Conservation (phyloP, 2,797 vertebrate species). For the Oreonectes daqikongensis region DNA sequence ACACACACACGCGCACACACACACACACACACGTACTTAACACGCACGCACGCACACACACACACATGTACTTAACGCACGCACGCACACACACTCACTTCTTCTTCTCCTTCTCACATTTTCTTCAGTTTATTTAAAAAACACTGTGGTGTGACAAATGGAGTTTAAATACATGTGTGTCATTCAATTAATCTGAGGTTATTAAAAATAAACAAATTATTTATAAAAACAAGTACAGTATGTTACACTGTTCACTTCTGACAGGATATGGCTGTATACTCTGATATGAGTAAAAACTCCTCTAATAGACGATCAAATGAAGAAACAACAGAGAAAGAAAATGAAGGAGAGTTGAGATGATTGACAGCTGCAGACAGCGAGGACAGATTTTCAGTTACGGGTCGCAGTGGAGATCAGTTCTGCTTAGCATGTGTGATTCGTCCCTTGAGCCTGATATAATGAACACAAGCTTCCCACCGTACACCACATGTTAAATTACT, state of each 20-base stretch:
- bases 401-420: constrained; percentile 43
- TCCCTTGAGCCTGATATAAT: constrained; percentile 33
- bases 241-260: no score
- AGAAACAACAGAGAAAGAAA: not conserved
- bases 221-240: no score
- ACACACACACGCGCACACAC: no score
- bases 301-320: not conserved
- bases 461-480: constrained; percentile 41
- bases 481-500: constrained; percentile 40
- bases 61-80: not conserved
- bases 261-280: no score
- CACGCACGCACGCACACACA: not conserved
- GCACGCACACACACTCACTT: no score
- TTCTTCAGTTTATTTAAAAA: no score
- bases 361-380: constrained; percentile 47
- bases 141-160: no score
- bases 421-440: constrained; percentile 29
- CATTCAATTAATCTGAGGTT: no score
- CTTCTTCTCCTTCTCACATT: no score
- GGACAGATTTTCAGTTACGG: constrained; percentile 38
- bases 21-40: not conserved
- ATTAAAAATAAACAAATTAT: no score
- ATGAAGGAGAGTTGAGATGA: constrained; percentile 43
- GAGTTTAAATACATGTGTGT: no score
- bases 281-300: no score